phyloP scores from a whole-genome alignment of 2,888 invertebrate species.

The Nesidiocoris tenuis region DNA sequence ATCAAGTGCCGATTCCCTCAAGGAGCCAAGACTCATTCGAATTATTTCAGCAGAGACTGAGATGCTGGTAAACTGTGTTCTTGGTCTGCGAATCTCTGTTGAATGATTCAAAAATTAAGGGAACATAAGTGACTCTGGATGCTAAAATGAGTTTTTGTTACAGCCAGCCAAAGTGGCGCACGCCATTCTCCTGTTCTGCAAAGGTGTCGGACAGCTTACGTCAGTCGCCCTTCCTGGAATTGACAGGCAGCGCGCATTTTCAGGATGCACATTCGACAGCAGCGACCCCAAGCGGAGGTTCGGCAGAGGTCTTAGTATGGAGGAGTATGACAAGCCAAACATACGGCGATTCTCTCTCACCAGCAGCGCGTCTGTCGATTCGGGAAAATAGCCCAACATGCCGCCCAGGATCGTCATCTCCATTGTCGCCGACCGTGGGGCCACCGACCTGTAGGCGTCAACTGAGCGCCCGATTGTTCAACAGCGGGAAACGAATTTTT shows the following conservation, averaged over 20 bases:
- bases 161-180: constrained; percentile 86
- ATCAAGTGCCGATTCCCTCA: no score
- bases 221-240: constrained; percentile 79
- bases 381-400: constrained; percentile 25
- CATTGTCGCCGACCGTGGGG: constrained; percentile 13
- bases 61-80: no score
- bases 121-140: no score
- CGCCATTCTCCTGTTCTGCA: constrained; percentile 82
- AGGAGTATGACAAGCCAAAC: constrained; percentile 79
- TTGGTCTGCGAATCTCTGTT: no score
- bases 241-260: constrained; percentile 67
- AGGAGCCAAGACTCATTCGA: no score
- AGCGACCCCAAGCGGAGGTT: constrained; percentile 57
- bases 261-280: constrained; percentile 59
- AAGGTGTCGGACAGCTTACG: constrained; percentile 80
- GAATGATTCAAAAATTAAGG: no score
- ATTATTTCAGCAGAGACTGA: no score
- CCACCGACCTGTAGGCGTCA: constrained; percentile 4
- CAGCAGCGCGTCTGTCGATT: constrained; percentile 38
- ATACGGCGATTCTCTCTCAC: constrained; percentile 68
- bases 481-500: no score
- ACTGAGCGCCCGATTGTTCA: no score
- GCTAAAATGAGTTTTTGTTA: constrained; percentile 45
- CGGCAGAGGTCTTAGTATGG: constrained; percentile 72
- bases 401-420: constrained; percentile 28